phyloP scores from a whole-genome alignment of 2,888 invertebrate genomes.

The Noctua fimbriata region DNA sequence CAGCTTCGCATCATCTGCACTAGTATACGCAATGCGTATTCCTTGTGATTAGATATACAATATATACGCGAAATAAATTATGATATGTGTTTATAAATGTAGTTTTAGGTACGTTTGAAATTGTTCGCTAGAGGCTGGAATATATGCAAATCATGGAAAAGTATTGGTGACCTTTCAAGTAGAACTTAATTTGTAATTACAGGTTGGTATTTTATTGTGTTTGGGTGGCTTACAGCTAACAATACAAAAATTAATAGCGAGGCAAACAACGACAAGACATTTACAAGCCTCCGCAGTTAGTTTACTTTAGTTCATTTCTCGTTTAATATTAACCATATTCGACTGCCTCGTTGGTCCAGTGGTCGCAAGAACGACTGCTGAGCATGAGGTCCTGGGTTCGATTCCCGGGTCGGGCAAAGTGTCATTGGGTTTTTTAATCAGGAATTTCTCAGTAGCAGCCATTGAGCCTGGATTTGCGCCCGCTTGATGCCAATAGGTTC shows the following conservation, averaged over 20 bases:
- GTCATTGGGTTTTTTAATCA: too few relatives aligned
- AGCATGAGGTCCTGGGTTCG: too few relatives aligned
- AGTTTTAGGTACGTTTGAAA: constrained; percentile 20
- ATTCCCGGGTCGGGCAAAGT: too few relatives aligned
- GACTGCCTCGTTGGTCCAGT: too few relatives aligned
- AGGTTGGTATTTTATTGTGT: not conserved
- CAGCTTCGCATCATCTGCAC: not conserved
- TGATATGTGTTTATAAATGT: constrained; percentile 25
- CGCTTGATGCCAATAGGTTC: too few relatives aligned
- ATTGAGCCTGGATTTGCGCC: too few relatives aligned
- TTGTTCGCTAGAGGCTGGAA: constrained; percentile 27
- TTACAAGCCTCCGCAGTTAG: too few relatives aligned
- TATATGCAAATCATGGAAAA: constrained; percentile 23
- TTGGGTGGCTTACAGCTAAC: too few relatives aligned
- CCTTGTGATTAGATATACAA: constrained; percentile 46
- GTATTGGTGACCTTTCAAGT: not conserved
- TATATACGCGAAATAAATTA: constrained; percentile 18
- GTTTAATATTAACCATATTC: not conserved
- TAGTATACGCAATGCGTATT: not conserved
- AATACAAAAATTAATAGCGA: too few relatives aligned
- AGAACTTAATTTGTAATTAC: not conserved
- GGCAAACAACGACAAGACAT: too few relatives aligned
- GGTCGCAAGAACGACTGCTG: too few relatives aligned
- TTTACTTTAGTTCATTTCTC: not conserved
- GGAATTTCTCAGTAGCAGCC: too few relatives aligned